Evolutionary conservation across 1,140 invertebrate species (phyloP).

Genomic region (Portunus trituberculatus): DNA sequence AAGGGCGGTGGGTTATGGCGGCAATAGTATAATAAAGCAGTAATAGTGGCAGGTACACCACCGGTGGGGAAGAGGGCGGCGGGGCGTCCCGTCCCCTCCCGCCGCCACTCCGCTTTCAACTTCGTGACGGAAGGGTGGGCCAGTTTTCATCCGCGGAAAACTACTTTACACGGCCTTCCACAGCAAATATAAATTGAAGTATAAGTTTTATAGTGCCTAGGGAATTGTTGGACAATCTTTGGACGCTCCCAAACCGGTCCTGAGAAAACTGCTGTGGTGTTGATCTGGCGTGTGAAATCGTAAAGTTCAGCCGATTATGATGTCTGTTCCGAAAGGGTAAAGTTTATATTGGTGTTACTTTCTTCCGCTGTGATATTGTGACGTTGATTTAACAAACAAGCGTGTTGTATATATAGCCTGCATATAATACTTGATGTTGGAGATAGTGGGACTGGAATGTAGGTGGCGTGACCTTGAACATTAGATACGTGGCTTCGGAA

Average conservation of each 20-base stretch:
- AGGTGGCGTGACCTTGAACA: background rate
- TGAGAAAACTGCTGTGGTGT: too few species aligned
- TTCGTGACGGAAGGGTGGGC: too few species aligned
- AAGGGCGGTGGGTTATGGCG: background rate
- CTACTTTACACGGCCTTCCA: too few species aligned
- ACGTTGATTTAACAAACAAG: background rate
- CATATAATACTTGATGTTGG: background rate
- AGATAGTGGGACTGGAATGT: background rate
- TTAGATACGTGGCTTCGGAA: background rate
- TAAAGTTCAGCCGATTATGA: too few species aligned
- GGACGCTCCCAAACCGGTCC: too few species aligned
- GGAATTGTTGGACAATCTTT: too few species aligned
- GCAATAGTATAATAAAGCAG: background rate
- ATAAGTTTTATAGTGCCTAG: too few species aligned
- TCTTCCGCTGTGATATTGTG: background rate
- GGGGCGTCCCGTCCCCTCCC: background rate
- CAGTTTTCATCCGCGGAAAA: too few species aligned
- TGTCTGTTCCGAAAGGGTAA: too few species aligned
- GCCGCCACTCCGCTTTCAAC: too few species aligned
- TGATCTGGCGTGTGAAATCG: too few species aligned
- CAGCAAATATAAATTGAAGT: too few species aligned
- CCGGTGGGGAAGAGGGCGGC: background rate
- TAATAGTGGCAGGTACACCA: background rate
- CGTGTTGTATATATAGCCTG: background rate
- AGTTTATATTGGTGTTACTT: background rate